Base-by-base conservation (phyloP, 2,888 invertebrate genomes). In the Hofmannophila pseudospretella region DNA sequence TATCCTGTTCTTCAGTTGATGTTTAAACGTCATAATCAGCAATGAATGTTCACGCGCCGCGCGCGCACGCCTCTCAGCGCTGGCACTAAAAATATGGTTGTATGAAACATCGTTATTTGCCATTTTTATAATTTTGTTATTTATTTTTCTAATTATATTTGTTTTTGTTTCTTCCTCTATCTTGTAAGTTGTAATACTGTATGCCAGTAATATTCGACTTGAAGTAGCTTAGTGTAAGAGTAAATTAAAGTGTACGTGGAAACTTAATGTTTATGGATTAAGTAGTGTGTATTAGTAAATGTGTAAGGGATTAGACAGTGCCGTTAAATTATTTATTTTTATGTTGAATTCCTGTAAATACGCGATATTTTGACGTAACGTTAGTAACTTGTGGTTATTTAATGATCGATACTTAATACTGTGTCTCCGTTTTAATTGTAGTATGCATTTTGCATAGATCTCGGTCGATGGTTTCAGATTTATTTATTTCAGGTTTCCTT, bases 241-340 rank as follows among this genome's bases (percentile, higher is more conserved):
- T 66, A 67, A 65, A 60, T 64, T 69, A 66, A 58, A 67, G 73
- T 78, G 74, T 77, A 76, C 55, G 74, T 78, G 75, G 53, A 16
- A 52, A 52, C 55, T 69, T 68, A 68, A 66, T 66, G 68, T 66
- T 67, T 59, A 70, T 67, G 67, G 35, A 50, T 56, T 62, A 63
- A 58, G 69, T 82, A 79, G 77, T 58, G 65, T 67, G 74, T 81
- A 79, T 55, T 77, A 79, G 71, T 75, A 73, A 73, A 72, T 74
- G 71, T 75, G 60, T 82, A 81, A 81, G 81, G 69, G 62, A 68
- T 81, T 78, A 78, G 78, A 63, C 63, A 63, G 69, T 74, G 75
- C 54, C 64, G 73, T 82, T 85, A 82, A 81, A 84, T 86, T 85
- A 86, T 86, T 85, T 86, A 86, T 86, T 85, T 78, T 79, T 81